Evolutionary conservation across 2,113 vertebrate species (phyloP), one percentile per base, ranked within the genome.

Genomic region (Grantiella picta): DNA sequence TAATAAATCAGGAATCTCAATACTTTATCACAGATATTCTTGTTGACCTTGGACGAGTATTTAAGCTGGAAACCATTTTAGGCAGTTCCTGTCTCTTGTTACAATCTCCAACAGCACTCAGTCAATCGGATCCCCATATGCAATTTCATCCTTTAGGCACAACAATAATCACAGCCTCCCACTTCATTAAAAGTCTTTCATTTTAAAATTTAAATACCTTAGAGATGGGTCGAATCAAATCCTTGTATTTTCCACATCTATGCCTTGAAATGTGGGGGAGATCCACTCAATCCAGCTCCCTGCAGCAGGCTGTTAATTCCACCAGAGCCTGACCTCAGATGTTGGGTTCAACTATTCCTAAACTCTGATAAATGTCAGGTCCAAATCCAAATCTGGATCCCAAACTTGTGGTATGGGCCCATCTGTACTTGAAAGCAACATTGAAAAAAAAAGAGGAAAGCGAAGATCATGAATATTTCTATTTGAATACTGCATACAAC

Each of bases 301-400:
- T 53, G 60, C 56, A 63, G 45, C 33, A 68, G 77, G 61, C 11
- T 36, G 15, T 53, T 64, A 38, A 68, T 36, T 79, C 44, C 29
- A 29, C 40, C 42, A 75, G 49, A 77, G 28, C 40, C 65, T 86
- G 85, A 86, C 69, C 86, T 86, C 56, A 78, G 56, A 78, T 1
- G 6, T 9, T 68, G 23, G n/a, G 72, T 78, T 82, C 71, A 94
- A 68, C 89, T 38, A 5, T 68, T 71, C 38, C 33, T 66, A 21
- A 20, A 14, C 47, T 50, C 31, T 86, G 90, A 66, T 56, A 53
- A 90, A 86, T 0, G 23, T 52, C 44, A 50, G 53, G 82, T 89
- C 82, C 69, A 90, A 86, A 83, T 53, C 44, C 86, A 88, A 94
- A 93, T 96, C 92, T 96, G 82, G 88, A 86, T 90, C 76, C 90